A percentile compares a stretch with the other conserved stretches of the same genome.
Evolutionary conservation across 2,797 vertebrate genomes (phyloP).

Genomic region (Neostethus bicornis): DNA sequence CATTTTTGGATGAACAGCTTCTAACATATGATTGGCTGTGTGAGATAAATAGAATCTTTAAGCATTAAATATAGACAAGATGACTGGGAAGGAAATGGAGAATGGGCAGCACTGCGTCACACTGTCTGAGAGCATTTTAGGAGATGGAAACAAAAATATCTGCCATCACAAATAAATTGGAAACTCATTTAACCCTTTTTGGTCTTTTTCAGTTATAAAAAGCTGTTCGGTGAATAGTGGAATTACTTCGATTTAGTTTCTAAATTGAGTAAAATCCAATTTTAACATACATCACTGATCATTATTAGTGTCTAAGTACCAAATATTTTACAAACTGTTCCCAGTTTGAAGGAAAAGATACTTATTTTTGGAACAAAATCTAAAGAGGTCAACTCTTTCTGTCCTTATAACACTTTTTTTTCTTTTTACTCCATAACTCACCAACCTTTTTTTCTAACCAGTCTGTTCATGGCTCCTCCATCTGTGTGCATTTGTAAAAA

Average conservation of each 20-base stretch:
- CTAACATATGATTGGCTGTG: constrained; percentile 19
- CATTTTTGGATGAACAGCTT: background rate
- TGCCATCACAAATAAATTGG: constrained; percentile 53
- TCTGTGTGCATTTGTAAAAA: constrained; percentile 6
- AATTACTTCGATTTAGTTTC: constrained; percentile 21
- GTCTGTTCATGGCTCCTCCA: background rate
- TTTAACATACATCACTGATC: no score
- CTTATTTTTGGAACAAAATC: background rate
- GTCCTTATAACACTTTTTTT: background rate
- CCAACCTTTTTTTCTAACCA: background rate
- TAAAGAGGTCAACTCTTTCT: background rate
- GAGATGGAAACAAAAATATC: constrained; percentile 67
- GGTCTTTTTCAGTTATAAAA: constrained; percentile 33
- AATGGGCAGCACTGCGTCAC: constrained; percentile 65
- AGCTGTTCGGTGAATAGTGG: constrained; percentile 13
- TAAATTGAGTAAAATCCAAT: no score
- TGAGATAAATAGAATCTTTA: constrained; percentile 50
- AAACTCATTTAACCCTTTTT: constrained; percentile 60
- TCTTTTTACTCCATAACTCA: background rate
- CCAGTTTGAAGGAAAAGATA: background rate
- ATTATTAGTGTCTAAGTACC: background rate
- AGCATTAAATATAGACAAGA: constrained; percentile 68
- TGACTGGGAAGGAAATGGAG: constrained; percentile 29
- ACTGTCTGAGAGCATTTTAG: constrained; percentile 52
- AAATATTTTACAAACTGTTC: background rate